Conservation (phyloP, 2,888 invertebrate genomes). For the Terebella lapidaria region DNA sequence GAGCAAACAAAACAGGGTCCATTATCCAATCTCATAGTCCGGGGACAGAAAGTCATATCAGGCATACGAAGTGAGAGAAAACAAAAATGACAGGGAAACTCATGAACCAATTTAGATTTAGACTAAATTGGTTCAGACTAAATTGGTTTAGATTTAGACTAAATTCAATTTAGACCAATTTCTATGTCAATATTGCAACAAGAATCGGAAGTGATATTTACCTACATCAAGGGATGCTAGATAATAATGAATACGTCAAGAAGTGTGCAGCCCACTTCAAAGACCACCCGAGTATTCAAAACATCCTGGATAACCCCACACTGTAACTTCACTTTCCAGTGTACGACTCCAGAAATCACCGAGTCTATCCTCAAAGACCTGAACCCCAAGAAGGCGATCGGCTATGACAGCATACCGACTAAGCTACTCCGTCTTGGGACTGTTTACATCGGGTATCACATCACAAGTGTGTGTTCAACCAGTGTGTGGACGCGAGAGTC, state of each 20-base stretch:
- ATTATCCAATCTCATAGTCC: no score
- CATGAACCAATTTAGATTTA: no score
- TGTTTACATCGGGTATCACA: background rate
- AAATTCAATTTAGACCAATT: no score
- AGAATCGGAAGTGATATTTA: background rate
- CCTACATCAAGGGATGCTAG: background rate
- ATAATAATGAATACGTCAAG: background rate
- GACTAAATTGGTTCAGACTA: no score
- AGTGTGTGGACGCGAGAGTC: background rate
- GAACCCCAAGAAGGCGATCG: slow-evolving; percentile 11
- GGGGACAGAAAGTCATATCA: no score
- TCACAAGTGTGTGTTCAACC: background rate
- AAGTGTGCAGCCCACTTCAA: background rate
- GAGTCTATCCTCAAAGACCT: slow-evolving; percentile 4
- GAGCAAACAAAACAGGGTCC: no score
- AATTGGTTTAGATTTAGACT: no score
- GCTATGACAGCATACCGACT: slow-evolving; percentile 8
- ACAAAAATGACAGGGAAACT: no score
- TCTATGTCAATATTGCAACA: slow-evolving; percentile 12
- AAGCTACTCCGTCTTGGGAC: slow-evolving; percentile 5
- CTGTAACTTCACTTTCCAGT: background rate
- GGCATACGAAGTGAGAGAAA: no score
- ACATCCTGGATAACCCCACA: background rate
- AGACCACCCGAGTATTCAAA: background rate
- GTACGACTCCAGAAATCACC: slow-evolving; percentile 1